A percentile compares a stretch with the other conserved stretches of the same genome.
These are phyloP conservation scores for Tiaroga cobitis DNA, from an alignment of 2,797 vertebrate genomes.

Conservation along the genomic window DNA sequence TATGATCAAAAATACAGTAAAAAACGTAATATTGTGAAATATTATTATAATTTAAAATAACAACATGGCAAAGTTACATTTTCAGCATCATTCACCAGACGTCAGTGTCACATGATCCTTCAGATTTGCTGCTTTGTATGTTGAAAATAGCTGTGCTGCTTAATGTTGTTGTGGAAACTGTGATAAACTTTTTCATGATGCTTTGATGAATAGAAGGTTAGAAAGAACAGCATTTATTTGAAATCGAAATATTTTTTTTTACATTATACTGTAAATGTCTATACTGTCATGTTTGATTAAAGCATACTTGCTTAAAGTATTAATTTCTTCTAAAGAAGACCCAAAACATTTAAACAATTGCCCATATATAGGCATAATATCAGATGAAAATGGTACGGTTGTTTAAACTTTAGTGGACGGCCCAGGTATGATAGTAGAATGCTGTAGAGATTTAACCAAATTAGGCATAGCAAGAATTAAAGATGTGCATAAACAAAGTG, in stretches of 20 bases:
- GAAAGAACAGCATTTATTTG: neutral
- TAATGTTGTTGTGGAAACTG: neutral
- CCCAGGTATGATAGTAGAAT: neutral
- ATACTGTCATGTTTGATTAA: neutral
- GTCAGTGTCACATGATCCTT: neutral
- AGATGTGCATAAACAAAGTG: neutral
- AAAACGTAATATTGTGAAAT: neutral
- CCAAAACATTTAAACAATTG: neutral
- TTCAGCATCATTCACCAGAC: neutral
- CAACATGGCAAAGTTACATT: too few species aligned
- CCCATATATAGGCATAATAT: neutral
- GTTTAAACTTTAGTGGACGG: neutral
- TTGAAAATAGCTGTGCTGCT: neutral
- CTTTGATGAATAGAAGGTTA: neutral
- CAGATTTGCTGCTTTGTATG: neutral
- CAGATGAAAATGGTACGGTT: neutral
- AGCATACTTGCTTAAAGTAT: neutral
- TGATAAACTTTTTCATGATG: neutral
- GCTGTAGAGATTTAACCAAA: neutral
- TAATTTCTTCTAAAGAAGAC: neutral
- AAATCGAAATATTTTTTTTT: neutral
- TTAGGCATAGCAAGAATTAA: neutral
- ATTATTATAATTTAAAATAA: too few species aligned
- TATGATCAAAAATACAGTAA: neutral
- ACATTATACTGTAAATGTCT: neutral